Percentiles rank a stretch among this genome's conserved stretches.
phyloP scores from a whole-genome alignment of 2,888 invertebrate species.

The Elmis aenea region DNA sequence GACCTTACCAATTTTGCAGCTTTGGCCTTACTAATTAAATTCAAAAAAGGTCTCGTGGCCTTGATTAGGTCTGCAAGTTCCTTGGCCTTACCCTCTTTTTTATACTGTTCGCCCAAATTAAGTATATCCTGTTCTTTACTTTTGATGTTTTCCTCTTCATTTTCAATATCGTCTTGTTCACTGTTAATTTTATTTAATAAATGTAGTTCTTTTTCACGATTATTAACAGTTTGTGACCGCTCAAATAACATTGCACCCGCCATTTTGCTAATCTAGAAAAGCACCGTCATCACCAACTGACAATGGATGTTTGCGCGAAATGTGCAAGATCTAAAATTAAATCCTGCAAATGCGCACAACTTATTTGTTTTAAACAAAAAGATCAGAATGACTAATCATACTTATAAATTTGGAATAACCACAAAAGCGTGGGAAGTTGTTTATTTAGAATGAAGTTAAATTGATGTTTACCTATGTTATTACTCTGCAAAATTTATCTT shows the following conservation, averaged over 20 bases:
- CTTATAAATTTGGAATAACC: no score
- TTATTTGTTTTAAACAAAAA: neutral
- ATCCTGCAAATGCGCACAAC: neutral
- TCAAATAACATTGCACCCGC: slow-evolving; percentile 89
- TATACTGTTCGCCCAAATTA: slow-evolving; percentile 86
- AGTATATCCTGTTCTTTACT: slow-evolving; percentile 91
- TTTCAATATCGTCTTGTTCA: slow-evolving; percentile 69
- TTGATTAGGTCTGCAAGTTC: slow-evolving; percentile 89
- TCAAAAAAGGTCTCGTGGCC: slow-evolving; percentile 91
- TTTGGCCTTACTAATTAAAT: slow-evolving; percentile 95
- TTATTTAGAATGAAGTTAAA: no score
- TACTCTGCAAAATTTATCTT: neutral
- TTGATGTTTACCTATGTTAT: no score
- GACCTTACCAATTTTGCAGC: slow-evolving; percentile 97
- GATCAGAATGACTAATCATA: neutral
- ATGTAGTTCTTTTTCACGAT: slow-evolving; percentile 69
- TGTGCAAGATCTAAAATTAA: neutral
- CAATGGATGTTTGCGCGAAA: neutral
- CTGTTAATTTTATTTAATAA: slow-evolving; percentile 71
- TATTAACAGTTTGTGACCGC: slow-evolving; percentile 72
- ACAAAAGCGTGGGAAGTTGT: no score
- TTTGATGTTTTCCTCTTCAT: slow-evolving; percentile 84
- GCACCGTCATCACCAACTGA: slow-evolving; percentile 47
- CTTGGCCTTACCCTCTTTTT: slow-evolving; percentile 90
- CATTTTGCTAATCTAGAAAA: slow-evolving; percentile 57